These are phyloP conservation scores for Aphelocoma coerulescens DNA, from an alignment of 2,113 vertebrate species.

Conservation along the genomic window DNA sequence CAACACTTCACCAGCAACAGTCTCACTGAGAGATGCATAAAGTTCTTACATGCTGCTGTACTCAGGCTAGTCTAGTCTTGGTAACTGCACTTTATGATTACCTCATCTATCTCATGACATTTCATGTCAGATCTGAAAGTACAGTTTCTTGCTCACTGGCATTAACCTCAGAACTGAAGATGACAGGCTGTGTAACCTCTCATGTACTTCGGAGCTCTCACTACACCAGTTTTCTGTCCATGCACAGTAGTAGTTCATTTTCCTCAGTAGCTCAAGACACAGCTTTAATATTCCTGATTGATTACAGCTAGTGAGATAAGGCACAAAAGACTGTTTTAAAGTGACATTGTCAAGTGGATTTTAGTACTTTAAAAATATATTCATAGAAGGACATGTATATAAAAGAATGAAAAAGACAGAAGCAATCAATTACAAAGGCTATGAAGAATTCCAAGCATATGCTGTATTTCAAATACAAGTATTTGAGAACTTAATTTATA, in stretches of 20 bases:
- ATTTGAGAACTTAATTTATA: constrained; percentile 10
- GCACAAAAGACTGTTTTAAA: constrained; percentile 23
- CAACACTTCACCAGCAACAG: background rate
- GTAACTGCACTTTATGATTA: constrained; percentile 41
- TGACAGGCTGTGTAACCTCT: constrained; percentile 31
- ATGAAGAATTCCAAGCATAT: background rate
- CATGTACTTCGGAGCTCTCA: background rate
- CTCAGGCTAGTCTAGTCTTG: background rate
- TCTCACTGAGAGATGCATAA: constrained; percentile 5
- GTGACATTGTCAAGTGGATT: constrained; percentile 31
- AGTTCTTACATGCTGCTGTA: background rate
- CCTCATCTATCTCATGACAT: constrained; percentile 53
- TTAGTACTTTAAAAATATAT: constrained; percentile 27
- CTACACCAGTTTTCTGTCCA: background rate
- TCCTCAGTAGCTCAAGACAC: background rate
- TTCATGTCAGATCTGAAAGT: constrained; percentile 45
- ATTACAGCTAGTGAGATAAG: constrained; percentile 27
- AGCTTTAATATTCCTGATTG: constrained; percentile 41
- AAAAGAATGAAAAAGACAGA: constrained; percentile 7
- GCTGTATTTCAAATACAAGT: background rate
- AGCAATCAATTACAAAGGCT: constrained; percentile 5
- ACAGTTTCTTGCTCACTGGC: constrained; percentile 4
- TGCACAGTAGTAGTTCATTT: background rate
- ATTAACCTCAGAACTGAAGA: constrained; percentile 38
- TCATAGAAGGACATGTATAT: background rate